Base-by-base conservation (phyloP, 2,888 invertebrate species). In the Nasonia oneida region DNA sequence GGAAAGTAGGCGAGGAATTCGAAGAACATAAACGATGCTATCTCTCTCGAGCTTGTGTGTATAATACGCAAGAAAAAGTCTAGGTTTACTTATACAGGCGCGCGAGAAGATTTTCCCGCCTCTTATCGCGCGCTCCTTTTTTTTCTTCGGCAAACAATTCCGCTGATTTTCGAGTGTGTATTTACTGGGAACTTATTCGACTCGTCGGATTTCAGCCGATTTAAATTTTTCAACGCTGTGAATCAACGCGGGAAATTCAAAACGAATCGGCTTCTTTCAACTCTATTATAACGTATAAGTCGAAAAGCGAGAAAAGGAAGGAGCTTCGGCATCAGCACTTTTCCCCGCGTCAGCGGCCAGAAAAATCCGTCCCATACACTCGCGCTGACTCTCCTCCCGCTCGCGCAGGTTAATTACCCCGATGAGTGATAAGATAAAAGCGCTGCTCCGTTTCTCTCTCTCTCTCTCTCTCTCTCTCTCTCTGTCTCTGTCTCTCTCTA, bases 381-480 rank as follows among this genome's bases (percentile, higher is more conserved):
- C 57, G 71, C 77, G 14, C 50, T 23, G 50, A 47, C 18, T 37
- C 39, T 50, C 73, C 57, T 39, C n/a, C 42, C 33, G 47, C 33
- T 70, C 29, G 50, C 42, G n/a, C 50, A 77, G 79, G 64, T 84
- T 87, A 87, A 87, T 87, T 87, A 83, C 71, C 73, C n/a, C 80
- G 87, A 87, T 87, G 87, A 85, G 73, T 80, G 87, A 87, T 87
- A 87, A 87, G 87, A 87, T 87, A 83, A 85, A 87, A 87, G 87
- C 82, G 82, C 50, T 75, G 74, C 23, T 33, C 33, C 61, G 74
- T 67, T 47, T 76, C 57, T 53, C 33, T 37, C 23, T 15, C 14
- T 23, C 76, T 10, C 50, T 14, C 23, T 15, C 14, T 23, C 76
- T 10, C 50, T 29, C 29, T 29, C 29, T 29, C 29, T 29, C 29